These are phyloP conservation scores for Arion vulgaris DNA, from an alignment of 1,140 invertebrate genomes.

Conservation along the genomic window DNA sequence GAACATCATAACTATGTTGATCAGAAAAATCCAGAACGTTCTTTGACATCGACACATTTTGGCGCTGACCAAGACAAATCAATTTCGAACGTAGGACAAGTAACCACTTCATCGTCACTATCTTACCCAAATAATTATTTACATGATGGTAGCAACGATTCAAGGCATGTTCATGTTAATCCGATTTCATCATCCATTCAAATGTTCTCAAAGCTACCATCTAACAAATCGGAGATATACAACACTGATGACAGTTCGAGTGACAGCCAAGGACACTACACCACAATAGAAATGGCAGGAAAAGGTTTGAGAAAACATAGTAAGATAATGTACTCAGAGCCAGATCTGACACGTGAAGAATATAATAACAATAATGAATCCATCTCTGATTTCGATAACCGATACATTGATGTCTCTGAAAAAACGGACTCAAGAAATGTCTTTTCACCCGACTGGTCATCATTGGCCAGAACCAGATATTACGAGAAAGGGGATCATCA, in stretches of 20 bases:
- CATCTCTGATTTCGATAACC: not conserved
- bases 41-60: too few species aligned
- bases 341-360: slow-evolving; percentile 18
- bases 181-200: not conserved
- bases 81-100: not conserved
- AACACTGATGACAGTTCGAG: not conserved
- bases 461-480: not conserved
- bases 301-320: not conserved
- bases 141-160: not conserved
- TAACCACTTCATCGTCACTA: not conserved
- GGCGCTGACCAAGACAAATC: not conserved
- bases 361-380: not conserved
- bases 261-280: slow-evolving; percentile 10
- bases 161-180: not conserved
- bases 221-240: not conserved
- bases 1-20: not conserved
- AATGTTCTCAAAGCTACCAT: not conserved
- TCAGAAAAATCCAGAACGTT: not conserved
- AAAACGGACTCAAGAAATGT: not conserved
- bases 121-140: not conserved
- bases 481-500: not conserved
- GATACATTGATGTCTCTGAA: not conserved
- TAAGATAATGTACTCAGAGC: slow-evolving; percentile 23
- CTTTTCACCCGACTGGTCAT: not conserved
- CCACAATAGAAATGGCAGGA: slow-evolving; percentile 1